Percentiles rank a stretch among this genome's conserved stretches.
Conservation (phyloP, 2,888 invertebrate species). For the Melanchra persicariae region DNA sequence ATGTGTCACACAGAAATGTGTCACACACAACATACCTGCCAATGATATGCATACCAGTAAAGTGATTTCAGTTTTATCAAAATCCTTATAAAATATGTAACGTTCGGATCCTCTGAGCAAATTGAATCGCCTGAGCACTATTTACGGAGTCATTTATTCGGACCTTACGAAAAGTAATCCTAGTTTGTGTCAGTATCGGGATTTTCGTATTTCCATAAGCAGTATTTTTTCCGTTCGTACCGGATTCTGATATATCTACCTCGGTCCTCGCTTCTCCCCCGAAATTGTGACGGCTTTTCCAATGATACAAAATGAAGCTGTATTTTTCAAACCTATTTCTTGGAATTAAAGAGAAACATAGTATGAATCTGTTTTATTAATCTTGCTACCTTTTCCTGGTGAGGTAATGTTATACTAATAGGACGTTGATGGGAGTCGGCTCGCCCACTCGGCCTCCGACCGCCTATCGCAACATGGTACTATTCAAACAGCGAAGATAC, state of each 20-base stretch:
- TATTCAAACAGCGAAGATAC: conserved; percentile 6
- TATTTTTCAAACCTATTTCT: conserved; percentile 35
- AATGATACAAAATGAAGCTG: conserved; percentile 27
- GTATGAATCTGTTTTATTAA: conserved; percentile 33
- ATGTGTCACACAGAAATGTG: neutral
- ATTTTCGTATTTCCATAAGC: conserved; percentile 72
- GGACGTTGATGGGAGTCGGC: neutral
- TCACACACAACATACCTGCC: too few species aligned
- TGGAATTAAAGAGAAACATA: conserved; percentile 45
- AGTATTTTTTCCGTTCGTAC: conserved; percentile 65
- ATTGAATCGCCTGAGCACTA: conserved; percentile 70
- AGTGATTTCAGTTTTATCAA: conserved; percentile 35
- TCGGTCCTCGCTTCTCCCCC: conserved; percentile 20
- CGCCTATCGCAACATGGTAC: conserved; percentile 11
- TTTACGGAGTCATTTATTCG: conserved; percentile 73
- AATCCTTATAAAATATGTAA: conserved; percentile 60
- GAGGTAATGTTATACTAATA: neutral
- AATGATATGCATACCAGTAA: conserved; percentile 3
- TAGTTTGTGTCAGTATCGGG: conserved; percentile 73
- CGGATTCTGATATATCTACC: conserved; percentile 54
- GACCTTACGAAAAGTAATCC: conserved; percentile 70
- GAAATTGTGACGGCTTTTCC: conserved; percentile 34
- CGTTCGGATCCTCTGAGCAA: conserved; percentile 65
- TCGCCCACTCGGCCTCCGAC: neutral
- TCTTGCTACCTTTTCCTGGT: conserved; percentile 18